phyloP scores from a whole-genome alignment of 2,113 vertebrate genomes.

The Phasianus colchicus region DNA sequence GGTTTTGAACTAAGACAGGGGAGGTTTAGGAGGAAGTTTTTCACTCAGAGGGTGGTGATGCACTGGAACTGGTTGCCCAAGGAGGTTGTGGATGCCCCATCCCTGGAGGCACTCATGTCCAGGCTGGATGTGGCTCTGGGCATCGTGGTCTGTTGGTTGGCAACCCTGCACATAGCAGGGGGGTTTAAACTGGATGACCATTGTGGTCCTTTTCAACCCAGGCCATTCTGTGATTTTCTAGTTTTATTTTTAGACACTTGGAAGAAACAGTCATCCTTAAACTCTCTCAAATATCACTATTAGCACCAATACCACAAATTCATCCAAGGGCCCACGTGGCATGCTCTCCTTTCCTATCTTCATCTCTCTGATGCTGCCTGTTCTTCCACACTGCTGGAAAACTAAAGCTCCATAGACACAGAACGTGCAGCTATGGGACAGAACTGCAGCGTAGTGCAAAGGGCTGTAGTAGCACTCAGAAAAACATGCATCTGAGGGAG shows the following conservation, averaged over 20 bases:
- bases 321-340: neutral
- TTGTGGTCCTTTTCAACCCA: too few relatives aligned
- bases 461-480: neutral
- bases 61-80: too few relatives aligned
- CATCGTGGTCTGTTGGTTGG: too few relatives aligned
- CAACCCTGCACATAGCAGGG: too few relatives aligned
- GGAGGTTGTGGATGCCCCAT: too few relatives aligned
- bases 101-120: too few relatives aligned
- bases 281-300: neutral
- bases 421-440: neutral
- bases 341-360: neutral
- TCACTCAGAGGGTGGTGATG: too few relatives aligned
- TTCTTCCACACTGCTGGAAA: neutral
- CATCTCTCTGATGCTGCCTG: neutral
- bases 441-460: neutral
- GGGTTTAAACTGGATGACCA: too few relatives aligned
- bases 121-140: too few relatives aligned
- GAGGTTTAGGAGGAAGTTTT: too few relatives aligned
- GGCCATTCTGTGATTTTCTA: neutral
- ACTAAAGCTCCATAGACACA: neutral
- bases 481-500: neutral
- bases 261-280: neutral
- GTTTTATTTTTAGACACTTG: neutral
- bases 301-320: conserved; percentile 5
- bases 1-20: too few relatives aligned